phyloP scores from a whole-genome alignment of 2,797 vertebrate genomes.

The Centropyge bicolor region DNA sequence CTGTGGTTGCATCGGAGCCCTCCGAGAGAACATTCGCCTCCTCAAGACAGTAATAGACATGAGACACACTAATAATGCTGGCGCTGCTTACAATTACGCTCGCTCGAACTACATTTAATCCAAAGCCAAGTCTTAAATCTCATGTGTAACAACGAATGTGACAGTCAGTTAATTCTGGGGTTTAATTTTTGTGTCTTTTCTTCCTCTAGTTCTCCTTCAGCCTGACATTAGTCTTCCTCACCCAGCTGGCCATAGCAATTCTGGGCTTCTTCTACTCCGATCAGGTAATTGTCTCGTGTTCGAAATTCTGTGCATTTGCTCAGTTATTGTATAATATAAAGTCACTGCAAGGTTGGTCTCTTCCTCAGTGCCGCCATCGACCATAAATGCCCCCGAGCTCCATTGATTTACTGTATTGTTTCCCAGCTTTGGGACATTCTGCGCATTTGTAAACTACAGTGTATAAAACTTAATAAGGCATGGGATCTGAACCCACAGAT shows the following conservation, averaged over 20 bases:
- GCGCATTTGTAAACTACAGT: constrained; percentile 40
- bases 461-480: constrained; percentile 38
- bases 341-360: constrained; percentile 26
- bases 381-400: constrained; percentile 10
- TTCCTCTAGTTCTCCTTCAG: constrained; percentile 84
- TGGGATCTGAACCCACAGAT: constrained; percentile 30
- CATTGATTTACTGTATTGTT: constrained; percentile 38
- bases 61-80: constrained; percentile 48
- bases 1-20: constrained; percentile 87
- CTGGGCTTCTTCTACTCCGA: constrained; percentile 87
- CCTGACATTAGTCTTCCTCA: constrained; percentile 85
- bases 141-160: constrained; percentile 29
- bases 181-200: constrained; percentile 6
- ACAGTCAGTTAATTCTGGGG: background rate
- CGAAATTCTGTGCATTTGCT: background rate
- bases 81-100: background rate
- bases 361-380: background rate
- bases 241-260: constrained; percentile 83
- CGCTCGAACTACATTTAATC: constrained; percentile 26
- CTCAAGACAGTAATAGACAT: constrained; percentile 83
- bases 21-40: constrained; percentile 86
- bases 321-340: constrained; percentile 10
- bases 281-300: constrained; percentile 75
- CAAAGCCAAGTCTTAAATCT: constrained; percentile 20
- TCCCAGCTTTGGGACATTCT: constrained; percentile 21